Evolutionary conservation across 2,797 vertebrate genomes (phyloP), one percentile per base, ranked within the genome.

Genomic region (Pseudochirops cupreus): DNA sequence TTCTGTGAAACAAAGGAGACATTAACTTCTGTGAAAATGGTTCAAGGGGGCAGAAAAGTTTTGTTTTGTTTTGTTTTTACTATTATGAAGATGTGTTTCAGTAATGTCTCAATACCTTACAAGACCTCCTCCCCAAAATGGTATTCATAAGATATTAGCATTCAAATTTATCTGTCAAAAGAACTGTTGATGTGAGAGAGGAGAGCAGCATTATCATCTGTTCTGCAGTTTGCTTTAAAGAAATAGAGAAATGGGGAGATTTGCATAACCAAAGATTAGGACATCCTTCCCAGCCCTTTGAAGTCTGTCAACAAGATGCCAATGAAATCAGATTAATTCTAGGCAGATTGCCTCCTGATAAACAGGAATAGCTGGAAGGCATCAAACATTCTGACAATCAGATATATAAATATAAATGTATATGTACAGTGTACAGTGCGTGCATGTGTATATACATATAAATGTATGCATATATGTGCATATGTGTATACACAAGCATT

Each of bases 201-300:
- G 95, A 97, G 56, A 97, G n/a, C 92, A 97, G 67, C 96, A 93
- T 97, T 97, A 97, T 98, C 96, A 97, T 97, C 96, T 97, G 95
- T 96, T 97, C 95, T 94, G 94, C 98, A 94, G 94, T 98, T 96
- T 98, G 96, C 97, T 98, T 98, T 94, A 97, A 95, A 98, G 97
- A 97, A 97, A 97, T 98, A 97, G 97, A 94, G 87, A 95, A 95
- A 98, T 97, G 97, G 94, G 97, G 90, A 95, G 96, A 98, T 98
- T 98, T 98, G 97, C 97, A 98, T 98, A 98, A 98, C 94, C 97
- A 98, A 98, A 98, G 98, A 98, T 98, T 98, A 97, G 97, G 96
- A 98, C 94, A 97, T 97, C 96, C 95, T 98, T 98, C 95, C 92
- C 87, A 97, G 93, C 31, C 94, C 93, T 98, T 95, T 97, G 96